Evolutionary conservation across 1,140 invertebrate species (phyloP).

Genomic region (Antheraea mylitta): DNA sequence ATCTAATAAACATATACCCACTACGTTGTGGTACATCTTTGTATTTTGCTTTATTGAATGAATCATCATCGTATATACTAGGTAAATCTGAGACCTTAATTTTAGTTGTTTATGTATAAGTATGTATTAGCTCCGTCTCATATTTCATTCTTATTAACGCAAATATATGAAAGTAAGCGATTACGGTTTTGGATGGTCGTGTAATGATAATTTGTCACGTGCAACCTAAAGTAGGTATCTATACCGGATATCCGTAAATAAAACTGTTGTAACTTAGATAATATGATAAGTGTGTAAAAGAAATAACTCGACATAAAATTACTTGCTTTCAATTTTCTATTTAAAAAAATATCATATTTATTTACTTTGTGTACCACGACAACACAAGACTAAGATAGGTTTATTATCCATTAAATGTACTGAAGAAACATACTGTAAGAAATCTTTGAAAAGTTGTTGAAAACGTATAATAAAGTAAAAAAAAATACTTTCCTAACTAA

Average conservation of each 20-base stretch:
- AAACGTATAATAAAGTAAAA: too few species aligned
- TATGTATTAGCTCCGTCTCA: constrained; percentile 6
- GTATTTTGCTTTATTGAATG: constrained; percentile 20
- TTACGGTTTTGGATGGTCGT: constrained; percentile 5
- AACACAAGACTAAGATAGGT: neutral
- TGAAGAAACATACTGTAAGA: too few species aligned
- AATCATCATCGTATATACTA: constrained; percentile 13
- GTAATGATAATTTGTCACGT: constrained; percentile 23
- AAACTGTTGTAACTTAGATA: neutral
- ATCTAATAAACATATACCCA: neutral
- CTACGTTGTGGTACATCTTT: neutral
- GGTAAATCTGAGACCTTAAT: neutral
- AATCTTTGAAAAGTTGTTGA: too few species aligned
- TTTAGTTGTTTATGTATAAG: neutral
- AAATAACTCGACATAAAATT: neutral
- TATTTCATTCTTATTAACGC: constrained; percentile 19
- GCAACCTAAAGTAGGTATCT: constrained; percentile 25
- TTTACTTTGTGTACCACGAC: neutral
- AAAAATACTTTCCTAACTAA: too few species aligned
- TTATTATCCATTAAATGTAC: too few species aligned
- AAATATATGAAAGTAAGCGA: constrained; percentile 15
- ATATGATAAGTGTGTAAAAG: neutral
- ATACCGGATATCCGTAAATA: constrained; percentile 31
- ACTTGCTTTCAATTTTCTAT: neutral
- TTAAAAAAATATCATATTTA: neutral